Conservation (phyloP, 2,797 vertebrate species). For the Neomorphus geoffroyi region DNA sequence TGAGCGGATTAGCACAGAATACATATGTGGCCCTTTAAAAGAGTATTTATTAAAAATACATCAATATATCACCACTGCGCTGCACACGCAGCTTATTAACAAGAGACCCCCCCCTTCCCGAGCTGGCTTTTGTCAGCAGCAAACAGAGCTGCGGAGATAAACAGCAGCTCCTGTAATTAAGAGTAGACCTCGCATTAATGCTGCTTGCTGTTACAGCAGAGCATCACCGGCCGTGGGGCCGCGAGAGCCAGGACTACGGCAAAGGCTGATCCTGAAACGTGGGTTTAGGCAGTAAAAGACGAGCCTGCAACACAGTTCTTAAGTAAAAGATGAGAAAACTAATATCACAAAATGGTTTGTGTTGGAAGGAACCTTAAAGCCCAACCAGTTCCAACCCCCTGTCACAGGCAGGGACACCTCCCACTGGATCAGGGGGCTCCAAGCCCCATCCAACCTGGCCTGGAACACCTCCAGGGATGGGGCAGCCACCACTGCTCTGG, state of each 20-base stretch:
- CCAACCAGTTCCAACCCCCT: no score
- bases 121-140: slow-evolving; percentile 1
- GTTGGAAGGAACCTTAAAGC: no score
- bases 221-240: background rate
- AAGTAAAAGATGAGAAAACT: background rate
- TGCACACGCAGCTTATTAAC: background rate
- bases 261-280: background rate
- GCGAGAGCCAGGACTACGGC: accelerated
- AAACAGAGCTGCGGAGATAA: background rate
- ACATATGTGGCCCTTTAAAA: background rate
- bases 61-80: slow-evolving; percentile 10
- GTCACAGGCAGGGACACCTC: no score
- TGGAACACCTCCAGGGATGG: no score
- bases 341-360: accelerated
- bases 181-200: background rate
- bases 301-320: background rate
- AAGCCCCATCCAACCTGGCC: no score
- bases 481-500: no score
- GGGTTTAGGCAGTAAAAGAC: background rate
- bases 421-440: no score
- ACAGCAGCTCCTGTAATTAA: background rate
- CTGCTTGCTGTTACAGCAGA: background rate
- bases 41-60: slow-evolving; percentile 56
- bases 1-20: slow-evolving; percentile 31
- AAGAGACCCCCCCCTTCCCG: background rate